These are phyloP conservation scores for Cinara cedri DNA, from an alignment of 2,888 invertebrate genomes.

Conservation along the genomic window DNA sequence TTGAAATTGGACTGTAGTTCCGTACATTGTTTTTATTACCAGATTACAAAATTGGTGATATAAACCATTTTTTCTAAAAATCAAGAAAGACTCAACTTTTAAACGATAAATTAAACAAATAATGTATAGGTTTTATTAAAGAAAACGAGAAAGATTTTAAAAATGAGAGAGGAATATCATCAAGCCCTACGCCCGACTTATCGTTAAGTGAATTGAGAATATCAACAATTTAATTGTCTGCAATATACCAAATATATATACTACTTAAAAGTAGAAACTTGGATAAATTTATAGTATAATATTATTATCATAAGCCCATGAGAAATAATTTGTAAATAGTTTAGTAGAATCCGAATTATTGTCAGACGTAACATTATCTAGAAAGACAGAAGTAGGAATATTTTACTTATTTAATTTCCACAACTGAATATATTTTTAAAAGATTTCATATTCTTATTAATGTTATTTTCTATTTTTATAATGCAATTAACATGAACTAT, in stretches of 20 bases:
- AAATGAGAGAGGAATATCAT: background rate
- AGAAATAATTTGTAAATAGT: background rate
- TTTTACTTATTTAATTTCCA: background rate
- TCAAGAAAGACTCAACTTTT: background rate
- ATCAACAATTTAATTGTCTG: background rate
- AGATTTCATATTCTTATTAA: background rate
- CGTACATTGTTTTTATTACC: background rate
- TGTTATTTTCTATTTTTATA: background rate
- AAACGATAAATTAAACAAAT: background rate
- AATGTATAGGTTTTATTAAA: background rate
- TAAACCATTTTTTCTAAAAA: background rate
- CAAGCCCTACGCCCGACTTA: background rate
- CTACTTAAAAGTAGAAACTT: background rate
- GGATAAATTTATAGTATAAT: background rate
- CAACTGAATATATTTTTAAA: background rate
- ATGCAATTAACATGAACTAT: background rate
- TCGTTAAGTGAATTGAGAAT: background rate
- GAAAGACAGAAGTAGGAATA: background rate
- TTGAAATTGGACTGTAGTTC: background rate
- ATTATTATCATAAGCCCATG: background rate
- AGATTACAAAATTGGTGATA: background rate
- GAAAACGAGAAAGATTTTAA: background rate
- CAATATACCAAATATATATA: conserved; percentile 1
- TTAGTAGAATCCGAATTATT: background rate
- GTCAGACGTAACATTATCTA: background rate